Evolutionary conservation across 1,140 invertebrate genomes (phyloP).

Genomic region (Rhagoletis pomonella): DNA sequence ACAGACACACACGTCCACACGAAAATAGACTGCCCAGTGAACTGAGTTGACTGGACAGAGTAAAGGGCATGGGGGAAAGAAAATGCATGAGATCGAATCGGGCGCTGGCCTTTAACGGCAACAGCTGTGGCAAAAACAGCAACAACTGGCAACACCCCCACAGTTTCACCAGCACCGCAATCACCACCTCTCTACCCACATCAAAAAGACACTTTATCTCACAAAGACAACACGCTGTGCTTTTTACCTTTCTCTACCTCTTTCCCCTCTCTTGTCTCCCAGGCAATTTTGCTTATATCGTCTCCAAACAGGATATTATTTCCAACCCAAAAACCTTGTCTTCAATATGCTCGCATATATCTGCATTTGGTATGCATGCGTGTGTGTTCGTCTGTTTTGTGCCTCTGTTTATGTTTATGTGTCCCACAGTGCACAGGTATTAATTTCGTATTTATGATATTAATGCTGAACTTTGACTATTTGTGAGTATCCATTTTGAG

Average conservation of each 20-base stretch:
- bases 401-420: conserved; percentile 39
- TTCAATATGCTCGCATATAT: background rate
- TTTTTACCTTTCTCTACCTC: background rate
- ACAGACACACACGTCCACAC: background rate
- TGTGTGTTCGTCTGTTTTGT: background rate
- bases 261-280: too few relatives aligned
- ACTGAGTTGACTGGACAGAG: background rate
- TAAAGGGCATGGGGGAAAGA: background rate
- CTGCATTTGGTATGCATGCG: background rate
- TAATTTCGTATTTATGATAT: conserved; percentile 58
- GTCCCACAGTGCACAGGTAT: conserved; percentile 51
- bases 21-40: too few relatives aligned
- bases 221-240: conserved; percentile 23
- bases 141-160: background rate
- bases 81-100: background rate
- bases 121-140: background rate
- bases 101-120: background rate
- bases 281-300: too few relatives aligned
- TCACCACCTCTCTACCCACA: background rate
- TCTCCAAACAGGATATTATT: background rate
- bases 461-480: conserved; percentile 56
- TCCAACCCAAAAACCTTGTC: background rate
- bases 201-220: background rate
- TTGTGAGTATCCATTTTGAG: conserved; percentile 50
- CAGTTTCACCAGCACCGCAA: background rate